Evolutionary conservation across 2,797 vertebrate species (phyloP).

Genomic region (Tapirus indicus): DNA sequence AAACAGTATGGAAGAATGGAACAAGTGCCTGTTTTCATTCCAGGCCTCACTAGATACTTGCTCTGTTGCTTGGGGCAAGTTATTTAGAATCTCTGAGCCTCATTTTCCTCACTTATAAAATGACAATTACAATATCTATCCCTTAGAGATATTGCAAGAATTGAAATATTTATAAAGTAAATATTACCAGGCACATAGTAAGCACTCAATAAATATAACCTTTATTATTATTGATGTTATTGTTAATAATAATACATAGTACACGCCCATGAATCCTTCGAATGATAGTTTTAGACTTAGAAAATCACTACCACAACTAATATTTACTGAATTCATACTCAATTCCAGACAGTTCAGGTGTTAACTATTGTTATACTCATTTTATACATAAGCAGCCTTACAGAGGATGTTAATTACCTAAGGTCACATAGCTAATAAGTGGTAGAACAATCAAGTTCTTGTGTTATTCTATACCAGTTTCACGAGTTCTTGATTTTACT

Average conservation of each 20-base stretch:
- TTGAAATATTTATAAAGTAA: conserved; percentile 40
- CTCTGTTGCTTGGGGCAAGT: background rate
- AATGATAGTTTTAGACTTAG: background rate
- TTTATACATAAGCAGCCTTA: background rate
- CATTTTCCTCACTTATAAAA: conserved; percentile 5
- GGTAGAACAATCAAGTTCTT: background rate
- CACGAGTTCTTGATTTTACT: background rate
- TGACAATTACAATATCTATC: background rate
- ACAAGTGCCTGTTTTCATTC: background rate
- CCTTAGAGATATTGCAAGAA: background rate
- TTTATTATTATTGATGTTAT: conserved; percentile 15
- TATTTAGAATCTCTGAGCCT: background rate
- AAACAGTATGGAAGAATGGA: background rate
- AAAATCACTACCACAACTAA: background rate
- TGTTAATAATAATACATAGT: background rate
- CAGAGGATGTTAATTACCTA: background rate
- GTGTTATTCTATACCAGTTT: background rate
- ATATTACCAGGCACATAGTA: background rate
- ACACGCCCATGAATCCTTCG: background rate
- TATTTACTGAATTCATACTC: conserved; percentile 21
- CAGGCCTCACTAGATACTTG: background rate
- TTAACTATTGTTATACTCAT: background rate
- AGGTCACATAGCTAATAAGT: background rate
- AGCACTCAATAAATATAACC: background rate
- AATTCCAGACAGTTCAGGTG: background rate